Evolutionary conservation across 2,888 invertebrate species (phyloP).

Genomic region (Ormyrus nitidulus): DNA sequence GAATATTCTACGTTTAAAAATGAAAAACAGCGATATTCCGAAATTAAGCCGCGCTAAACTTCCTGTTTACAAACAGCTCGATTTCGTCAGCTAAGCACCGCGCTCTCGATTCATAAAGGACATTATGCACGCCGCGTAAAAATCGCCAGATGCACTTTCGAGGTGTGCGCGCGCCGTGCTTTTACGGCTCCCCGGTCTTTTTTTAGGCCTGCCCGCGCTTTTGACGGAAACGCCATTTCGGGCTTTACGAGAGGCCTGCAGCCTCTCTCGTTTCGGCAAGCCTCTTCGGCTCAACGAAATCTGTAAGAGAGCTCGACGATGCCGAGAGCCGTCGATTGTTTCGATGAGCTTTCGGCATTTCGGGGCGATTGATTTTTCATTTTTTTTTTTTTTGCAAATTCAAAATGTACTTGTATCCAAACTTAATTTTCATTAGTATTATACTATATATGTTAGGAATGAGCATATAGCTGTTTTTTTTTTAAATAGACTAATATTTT

Average conservation of each 20-base stretch:
- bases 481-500: too few species aligned
- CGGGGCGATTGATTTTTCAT: background rate
- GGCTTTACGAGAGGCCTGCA: slow-evolving; percentile 8
- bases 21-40: too few species aligned
- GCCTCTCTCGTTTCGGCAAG: background rate
- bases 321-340: background rate
- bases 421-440: background rate
- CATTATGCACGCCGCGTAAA: slow-evolving; percentile 9
- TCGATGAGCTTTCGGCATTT: background rate
- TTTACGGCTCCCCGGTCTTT: slow-evolving; percentile 24
- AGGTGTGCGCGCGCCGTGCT: slow-evolving; percentile 24
- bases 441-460: background rate
- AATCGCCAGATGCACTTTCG: slow-evolving; percentile 40
- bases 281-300: background rate
- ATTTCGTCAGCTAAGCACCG: background rate
- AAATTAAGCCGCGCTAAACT: too few species aligned
- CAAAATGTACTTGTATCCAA: background rate
- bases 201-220: slow-evolving; percentile 17
- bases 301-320: background rate
- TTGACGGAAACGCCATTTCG: slow-evolving; percentile 30
- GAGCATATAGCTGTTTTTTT: background rate
- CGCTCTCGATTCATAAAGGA: background rate
- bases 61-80: too few species aligned
- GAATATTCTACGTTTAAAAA: too few species aligned
- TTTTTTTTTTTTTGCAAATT: background rate